These are phyloP conservation scores for Myoxocephalus aenaeus DNA, from an alignment of 2,797 vertebrate species.

Conservation along the genomic window DNA sequence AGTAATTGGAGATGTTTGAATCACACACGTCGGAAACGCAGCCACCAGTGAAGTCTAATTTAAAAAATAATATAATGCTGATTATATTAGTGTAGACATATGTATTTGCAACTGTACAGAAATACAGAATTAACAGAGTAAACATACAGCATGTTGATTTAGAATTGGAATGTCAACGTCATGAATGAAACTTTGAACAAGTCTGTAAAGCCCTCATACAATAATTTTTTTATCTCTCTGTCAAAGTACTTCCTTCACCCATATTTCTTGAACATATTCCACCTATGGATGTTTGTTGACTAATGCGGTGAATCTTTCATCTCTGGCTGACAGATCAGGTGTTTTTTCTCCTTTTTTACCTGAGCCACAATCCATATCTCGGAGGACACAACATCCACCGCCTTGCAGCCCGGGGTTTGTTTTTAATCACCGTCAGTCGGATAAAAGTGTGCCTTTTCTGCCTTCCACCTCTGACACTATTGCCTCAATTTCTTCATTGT, in stretches of 20 bases:
- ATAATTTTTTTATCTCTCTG: neutral
- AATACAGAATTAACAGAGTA: neutral
- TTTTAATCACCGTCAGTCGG: neutral
- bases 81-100: neutral
- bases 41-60: neutral
- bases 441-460: neutral
- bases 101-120: neutral
- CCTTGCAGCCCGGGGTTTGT: neutral
- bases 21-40: neutral
- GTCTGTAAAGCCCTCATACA: neutral
- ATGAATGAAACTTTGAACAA: neutral
- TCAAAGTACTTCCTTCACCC: too few relatives aligned
- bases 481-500: neutral
- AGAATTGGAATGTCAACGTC: neutral
- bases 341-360: neutral
- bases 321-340: too few relatives aligned
- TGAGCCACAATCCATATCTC: neutral
- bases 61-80: neutral
- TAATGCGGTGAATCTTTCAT: neutral
- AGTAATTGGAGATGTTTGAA: neutral
- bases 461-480: neutral
- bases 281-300: neutral
- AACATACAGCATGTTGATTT: neutral
- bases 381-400: too few relatives aligned
- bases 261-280: too few relatives aligned